phyloP scores from a whole-genome alignment of 2,797 vertebrate species.

The Pterois miles region DNA sequence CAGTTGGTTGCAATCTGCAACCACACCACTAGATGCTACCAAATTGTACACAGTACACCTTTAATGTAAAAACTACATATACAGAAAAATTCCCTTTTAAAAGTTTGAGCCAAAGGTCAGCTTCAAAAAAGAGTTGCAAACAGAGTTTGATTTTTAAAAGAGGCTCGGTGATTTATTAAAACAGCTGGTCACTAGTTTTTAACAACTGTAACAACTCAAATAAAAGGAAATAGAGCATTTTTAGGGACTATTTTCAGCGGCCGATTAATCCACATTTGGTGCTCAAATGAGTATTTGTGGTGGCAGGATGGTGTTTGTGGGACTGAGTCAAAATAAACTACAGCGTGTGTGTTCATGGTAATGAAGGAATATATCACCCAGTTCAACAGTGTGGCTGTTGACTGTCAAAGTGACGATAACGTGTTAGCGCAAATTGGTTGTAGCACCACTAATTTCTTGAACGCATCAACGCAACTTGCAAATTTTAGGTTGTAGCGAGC shows the following conservation, averaged over 20 bases:
- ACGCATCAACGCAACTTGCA: no score
- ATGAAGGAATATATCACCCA: neutral
- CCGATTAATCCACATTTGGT: neutral
- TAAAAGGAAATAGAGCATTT: neutral
- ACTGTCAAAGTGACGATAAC: no score
- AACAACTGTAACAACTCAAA: neutral
- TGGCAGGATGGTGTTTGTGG: neutral
- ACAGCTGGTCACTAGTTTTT: neutral
- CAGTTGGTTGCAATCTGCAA: no score
- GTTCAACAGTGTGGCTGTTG: neutral
- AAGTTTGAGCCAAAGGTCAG: accelerated
- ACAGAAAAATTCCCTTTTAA: neutral
- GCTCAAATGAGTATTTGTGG: neutral
- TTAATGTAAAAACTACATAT: neutral
- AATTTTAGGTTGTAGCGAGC: no score
- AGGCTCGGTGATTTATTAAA: neutral
- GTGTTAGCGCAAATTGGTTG: no score
- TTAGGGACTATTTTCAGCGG: neutral
- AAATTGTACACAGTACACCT: no score
- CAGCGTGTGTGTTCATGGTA: neutral
- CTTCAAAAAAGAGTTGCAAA: no score
- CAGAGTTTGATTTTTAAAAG: no score
- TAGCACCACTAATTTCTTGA: no score
- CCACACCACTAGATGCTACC: no score
- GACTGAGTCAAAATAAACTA: neutral